Base-by-base conservation (phyloP, 2,888 invertebrate species). In the Heliconius charithonia region DNA sequence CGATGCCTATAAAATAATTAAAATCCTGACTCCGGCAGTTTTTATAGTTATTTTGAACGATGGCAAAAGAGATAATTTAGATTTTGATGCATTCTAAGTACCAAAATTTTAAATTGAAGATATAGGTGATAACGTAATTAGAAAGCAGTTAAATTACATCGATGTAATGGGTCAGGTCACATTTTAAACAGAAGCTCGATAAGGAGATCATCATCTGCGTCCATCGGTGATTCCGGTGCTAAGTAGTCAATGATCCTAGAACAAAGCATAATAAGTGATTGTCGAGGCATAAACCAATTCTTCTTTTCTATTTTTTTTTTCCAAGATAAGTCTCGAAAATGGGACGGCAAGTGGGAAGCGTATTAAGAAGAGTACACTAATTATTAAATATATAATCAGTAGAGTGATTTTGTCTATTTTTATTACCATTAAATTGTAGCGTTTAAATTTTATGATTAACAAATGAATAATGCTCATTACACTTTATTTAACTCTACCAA, bases 201-300 rank as follows among this genome's bases (percentile, higher is more conserved):
- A 78, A 95, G 90, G 76, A 95, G 87, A 74, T 95, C 94, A 85
- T 95, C 95, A 82, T 94, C 94, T 82, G 93, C 95, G 84, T 93
- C 93, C 94, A 95, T 92, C 81, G 95, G 95, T 82, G 95, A 93
- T 86, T 91, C 89, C 70, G 95, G 94, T 84, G 95, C 92, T 87
- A 95, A 87, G 85, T 95, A 95, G 86, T 95, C 91, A 85, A 95
- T 90, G 84, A 92, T 91, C 89, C 94, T 93, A 84, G 22, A 87
- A 87, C 67, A 82, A 80, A 72, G 56, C n/a, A 32, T 32, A 32
- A 9, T 7, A 32, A 32, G 9, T 32, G 7, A 32, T 0, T 32
- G 1, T 45, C 45, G 16, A 45, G 45, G 45, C 4, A 16, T 51
- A 51, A 19, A 6, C 19, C 19, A 16, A 4, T 51, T 51, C 19